Base-by-base conservation (phyloP, 2,797 vertebrate species). In the Furcifer pardalis region DNA sequence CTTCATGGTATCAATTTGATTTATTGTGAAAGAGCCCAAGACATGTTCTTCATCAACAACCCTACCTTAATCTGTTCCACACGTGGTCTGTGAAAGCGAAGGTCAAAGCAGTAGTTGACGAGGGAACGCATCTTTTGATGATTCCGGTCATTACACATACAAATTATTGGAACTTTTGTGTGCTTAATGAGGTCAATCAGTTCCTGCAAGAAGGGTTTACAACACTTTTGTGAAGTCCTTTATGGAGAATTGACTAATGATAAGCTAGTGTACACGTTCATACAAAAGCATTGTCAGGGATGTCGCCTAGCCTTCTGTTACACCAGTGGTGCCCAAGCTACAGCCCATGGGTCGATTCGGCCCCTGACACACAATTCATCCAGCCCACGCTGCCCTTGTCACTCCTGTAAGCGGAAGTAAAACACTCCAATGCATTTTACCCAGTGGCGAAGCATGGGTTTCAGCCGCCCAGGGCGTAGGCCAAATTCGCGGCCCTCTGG, bases 91-190 rank as follows among this genome's bases (percentile, higher is more conserved):
- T 97, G 98, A 93, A 99, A 98, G 84, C 98, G 98, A 92, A 99
- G 97, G 91, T 99, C 99, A 3, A 97, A 97, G 90, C 98, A 99
- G 92, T 99, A 97, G 95, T 99, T 98, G 46, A 97, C 96, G 85
- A 99, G 92, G 6, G 98, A 99, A 37, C 99, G 96, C 75, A 99
- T 99, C 95, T 99, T 99, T 13, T 94, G 97, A 89, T 99, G 98
- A 93, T 99, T 99, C n/a, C 99, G 97, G 83, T 99, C 98, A 15
- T 99, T 99, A 90, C 99, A 99, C 98, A 99, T 99, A 92, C 97
- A 99, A 94, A 99, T 98, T 91, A 99, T 98, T 83, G 99, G 98
- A 65, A 99, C 96, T 95, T 98, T 99, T 9, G 98, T 97, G 72
- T 94, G 96, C 81, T 96, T 98, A 83, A 99, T 99, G 90, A 99